These are phyloP conservation scores for Cyrtodaria siliqua DNA, from an alignment of 2,888 invertebrate species.

Conservation along the genomic window DNA sequence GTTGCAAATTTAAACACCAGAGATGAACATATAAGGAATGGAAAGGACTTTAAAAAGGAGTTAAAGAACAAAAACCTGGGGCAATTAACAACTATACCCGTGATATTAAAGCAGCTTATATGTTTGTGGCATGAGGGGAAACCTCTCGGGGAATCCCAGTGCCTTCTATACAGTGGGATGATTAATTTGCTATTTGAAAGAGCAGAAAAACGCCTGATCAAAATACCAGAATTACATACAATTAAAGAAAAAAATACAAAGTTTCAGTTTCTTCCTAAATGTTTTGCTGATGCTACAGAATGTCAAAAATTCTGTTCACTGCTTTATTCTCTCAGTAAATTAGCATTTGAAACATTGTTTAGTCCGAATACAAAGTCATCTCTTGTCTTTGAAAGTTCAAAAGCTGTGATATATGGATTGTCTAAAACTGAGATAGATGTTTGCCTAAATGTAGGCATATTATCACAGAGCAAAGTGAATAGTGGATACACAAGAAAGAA, in stretches of 20 bases:
- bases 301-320: constrained; percentile 8
- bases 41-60: neutral
- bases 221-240: too few relatives aligned
- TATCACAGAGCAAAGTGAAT: constrained; percentile 7
- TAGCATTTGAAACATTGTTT: constrained; percentile 2
- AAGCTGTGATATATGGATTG: constrained; percentile 1
- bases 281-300: neutral
- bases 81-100: neutral
- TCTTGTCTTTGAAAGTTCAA: neutral
- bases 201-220: neutral
- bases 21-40: neutral
- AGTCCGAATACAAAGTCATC: neutral
- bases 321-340: neutral
- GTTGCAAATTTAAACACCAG: neutral
- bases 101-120: constrained; percentile 13
- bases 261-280: neutral
- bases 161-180: constrained; percentile 6
- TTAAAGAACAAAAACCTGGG: neutral
- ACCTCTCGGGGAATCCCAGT: neutral
- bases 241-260: neutral
- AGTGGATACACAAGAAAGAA: neutral
- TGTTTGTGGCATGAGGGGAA: constrained; percentile 22
- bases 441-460: constrained; percentile 4
- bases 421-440: neutral
- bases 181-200: neutral